Conservation (phyloP, 2,797 vertebrate genomes). For the Sebastes wilsoni region DNA sequence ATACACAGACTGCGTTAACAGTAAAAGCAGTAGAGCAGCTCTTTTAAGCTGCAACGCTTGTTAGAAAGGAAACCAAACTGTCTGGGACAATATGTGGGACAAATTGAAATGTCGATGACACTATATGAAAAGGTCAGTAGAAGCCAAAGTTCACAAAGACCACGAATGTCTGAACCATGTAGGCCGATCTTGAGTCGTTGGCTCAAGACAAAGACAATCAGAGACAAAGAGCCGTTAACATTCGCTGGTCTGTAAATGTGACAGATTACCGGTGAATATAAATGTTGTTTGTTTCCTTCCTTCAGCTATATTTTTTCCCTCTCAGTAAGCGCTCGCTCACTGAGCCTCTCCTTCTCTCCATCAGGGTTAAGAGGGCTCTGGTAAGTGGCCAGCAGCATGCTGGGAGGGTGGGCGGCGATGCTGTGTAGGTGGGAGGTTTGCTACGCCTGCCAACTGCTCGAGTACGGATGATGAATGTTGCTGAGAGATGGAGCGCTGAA, state of each 20-base stretch:
- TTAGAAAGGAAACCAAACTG: background rate
- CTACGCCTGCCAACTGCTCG: constrained; percentile 54
- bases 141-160: too few relatives aligned
- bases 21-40: background rate
- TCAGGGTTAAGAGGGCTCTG: constrained; percentile 48
- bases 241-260: background rate
- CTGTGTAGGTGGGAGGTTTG: constrained; percentile 51
- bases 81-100: background rate
- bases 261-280: background rate
- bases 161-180: too few relatives aligned
- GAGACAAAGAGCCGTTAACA: background rate
- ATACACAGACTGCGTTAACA: background rate
- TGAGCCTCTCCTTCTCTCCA: constrained; percentile 7
- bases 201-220: too few relatives aligned
- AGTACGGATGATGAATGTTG: constrained; percentile 44
- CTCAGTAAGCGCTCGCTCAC: constrained; percentile 23
- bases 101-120: background rate
- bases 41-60: background rate
- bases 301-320: background rate
- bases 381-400: constrained; percentile 58
- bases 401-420: constrained; percentile 49
- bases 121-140: too few relatives aligned
- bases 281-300: constrained; percentile 5
- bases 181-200: too few relatives aligned
- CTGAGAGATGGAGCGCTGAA: constrained; percentile 42